Evolutionary conservation across 2,888 invertebrate species (phyloP).

Genomic region (Mycalesis mineus): DNA sequence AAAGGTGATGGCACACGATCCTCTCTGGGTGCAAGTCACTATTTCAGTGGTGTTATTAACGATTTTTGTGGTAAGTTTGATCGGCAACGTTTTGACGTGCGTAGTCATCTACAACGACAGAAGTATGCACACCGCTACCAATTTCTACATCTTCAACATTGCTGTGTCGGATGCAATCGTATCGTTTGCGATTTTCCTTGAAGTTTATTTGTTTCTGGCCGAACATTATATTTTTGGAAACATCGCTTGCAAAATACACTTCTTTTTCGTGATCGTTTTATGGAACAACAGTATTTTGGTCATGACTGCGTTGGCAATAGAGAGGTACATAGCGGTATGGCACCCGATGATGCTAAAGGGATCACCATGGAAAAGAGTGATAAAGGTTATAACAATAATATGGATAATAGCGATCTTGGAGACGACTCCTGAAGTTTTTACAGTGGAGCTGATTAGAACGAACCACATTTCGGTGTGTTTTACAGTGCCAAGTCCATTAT

Average conservation of each 20-base stretch:
- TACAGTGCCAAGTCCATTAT: slow-evolving; percentile 41
- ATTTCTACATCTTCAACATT: slow-evolving; percentile 61
- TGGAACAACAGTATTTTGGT: slow-evolving; percentile 55
- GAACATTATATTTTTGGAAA: slow-evolving; percentile 36
- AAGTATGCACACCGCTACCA: slow-evolving; percentile 62
- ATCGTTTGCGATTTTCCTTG: slow-evolving; percentile 49
- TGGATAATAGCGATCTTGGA: slow-evolving; percentile 50
- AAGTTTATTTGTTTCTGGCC: slow-evolving; percentile 38
- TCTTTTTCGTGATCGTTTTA: slow-evolving; percentile 42
- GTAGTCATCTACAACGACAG: slow-evolving; percentile 59
- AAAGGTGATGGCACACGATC: slow-evolving; percentile 32
- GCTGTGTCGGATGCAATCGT: slow-evolving; percentile 60
- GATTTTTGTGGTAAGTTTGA: slow-evolving; percentile 45
- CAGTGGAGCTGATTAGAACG: slow-evolving; percentile 41
- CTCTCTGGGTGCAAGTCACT: slow-evolving; percentile 33
- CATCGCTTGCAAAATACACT: slow-evolving; percentile 47
- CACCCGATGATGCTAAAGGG: slow-evolving; percentile 46
- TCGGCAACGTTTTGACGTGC: slow-evolving; percentile 62
- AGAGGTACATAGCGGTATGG: slow-evolving; percentile 53
- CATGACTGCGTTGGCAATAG: slow-evolving; percentile 52
- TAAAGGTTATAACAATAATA: slow-evolving; percentile 44
- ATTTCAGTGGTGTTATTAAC: slow-evolving; percentile 33
- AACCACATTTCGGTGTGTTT: slow-evolving; percentile 42
- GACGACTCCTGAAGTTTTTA: slow-evolving; percentile 48
- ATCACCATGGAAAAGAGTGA: slow-evolving; percentile 43